Percentiles rank a stretch among this genome's conserved stretches.
These are phyloP conservation scores for Actinostola sp. DNA, from an alignment of 92 coral and sea anemone genomes.

Conservation along the genomic window DNA sequence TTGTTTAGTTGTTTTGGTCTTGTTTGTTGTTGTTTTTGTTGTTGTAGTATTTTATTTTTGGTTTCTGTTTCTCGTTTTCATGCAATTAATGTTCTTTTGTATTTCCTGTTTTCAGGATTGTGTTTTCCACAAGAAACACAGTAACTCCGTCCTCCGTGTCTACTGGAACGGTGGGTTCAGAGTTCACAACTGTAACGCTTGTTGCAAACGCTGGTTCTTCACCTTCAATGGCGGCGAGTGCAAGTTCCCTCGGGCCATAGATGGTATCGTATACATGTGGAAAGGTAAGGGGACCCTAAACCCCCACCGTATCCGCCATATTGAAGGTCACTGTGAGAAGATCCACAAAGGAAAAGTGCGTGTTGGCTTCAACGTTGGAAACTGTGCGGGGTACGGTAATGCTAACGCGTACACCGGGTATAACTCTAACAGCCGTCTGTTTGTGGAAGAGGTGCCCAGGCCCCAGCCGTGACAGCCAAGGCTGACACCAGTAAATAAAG, in stretches of 20 bases:
- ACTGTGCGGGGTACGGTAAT: too few species aligned
- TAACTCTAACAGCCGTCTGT: too few species aligned
- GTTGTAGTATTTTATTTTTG: too few species aligned
- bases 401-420: conserved; percentile 27
- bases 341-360: too few species aligned
- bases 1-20: too few species aligned
- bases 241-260: conserved; percentile 7
- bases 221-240: conserved; percentile 45
- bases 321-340: conserved; percentile 33
- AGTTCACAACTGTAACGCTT: conserved; percentile 13
- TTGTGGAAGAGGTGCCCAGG: conserved; percentile 45
- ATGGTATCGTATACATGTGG: conserved; percentile 5
- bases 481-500: too few species aligned
- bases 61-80: too few species aligned
- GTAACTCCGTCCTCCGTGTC: conserved; percentile 14
- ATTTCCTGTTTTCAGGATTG: conserved; percentile 20
- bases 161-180: conserved; percentile 25
- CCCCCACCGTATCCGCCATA: conserved; percentile 22
- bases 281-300: neutral
- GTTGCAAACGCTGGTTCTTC: conserved; percentile 37
- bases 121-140: conserved; percentile 18
- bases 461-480: conserved; percentile 25
- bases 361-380: too few species aligned
- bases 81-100: too few species aligned
- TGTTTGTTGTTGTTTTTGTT: too few species aligned